Base-by-base conservation (phyloP, 2,113 vertebrate species). In the Sebastes fasciatus region DNA sequence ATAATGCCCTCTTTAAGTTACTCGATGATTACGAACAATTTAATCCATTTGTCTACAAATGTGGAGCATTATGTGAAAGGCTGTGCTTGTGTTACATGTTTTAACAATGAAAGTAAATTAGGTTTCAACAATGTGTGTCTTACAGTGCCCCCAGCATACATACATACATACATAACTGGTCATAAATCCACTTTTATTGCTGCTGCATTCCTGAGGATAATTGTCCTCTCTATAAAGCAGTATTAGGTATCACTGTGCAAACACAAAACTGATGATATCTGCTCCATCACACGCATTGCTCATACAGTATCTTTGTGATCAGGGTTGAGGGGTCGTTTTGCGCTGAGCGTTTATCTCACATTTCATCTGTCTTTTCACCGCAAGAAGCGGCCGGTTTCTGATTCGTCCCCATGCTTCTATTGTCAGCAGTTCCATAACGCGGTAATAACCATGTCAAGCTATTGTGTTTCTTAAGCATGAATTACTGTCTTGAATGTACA, bases 131-230 rank as follows among this genome's bases (percentile, higher is more conserved):
- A 65, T 63, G 77, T 66, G 82, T 45, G 46, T 10, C 75, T 82
- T 23, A 13, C n/a, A 67, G 40, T 66, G 66, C 82, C 90, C 71
- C 65, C 58, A 54, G 86, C 73, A 55, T 65, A 34, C 34, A 34
- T 34, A 34, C 34, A 9, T 14, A 16, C 5, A 2, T 26, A 77
- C 74, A 80, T 51, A 75, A 78, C 77, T 13, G 49, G 46, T 54
- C 79, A 85, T 92, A 86, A 86, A 93, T 93, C 75, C 72, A 71
- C 17, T 89, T 93, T 94, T 88, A 93, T 88, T 69, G 54, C 80
- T 65, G 9, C 64, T 49, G 82, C 87, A 91, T 94, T 91, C 93
- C 87, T 80, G 17, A 45, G 86, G 84, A 91, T 87, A 63, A 79
- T 92, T 84, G 80, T 89, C 85, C 62, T 82, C 65, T 73, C 54